Evolutionary conservation across 2,113 vertebrate genomes (phyloP).

Genomic region (Psilopsiagon aymara): DNA sequence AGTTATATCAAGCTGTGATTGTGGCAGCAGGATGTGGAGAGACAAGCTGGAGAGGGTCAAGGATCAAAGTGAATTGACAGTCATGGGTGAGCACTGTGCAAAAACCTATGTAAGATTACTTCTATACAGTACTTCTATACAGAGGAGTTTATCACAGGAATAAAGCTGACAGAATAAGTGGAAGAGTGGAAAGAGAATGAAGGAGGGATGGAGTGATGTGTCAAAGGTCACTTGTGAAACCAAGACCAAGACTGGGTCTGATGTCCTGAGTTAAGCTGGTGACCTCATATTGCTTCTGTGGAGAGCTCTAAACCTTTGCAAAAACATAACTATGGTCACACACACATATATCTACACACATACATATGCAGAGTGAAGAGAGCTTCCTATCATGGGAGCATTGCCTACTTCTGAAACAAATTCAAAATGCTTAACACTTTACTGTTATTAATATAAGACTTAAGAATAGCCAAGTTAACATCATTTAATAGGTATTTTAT

Average conservation of each 20-base stretch:
- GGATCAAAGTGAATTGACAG: background rate
- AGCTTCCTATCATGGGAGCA: background rate
- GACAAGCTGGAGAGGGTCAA: background rate
- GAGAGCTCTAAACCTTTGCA: background rate
- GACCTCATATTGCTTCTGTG: background rate
- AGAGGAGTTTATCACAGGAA: background rate
- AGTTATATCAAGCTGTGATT: background rate
- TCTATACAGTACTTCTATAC: background rate
- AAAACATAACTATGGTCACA: background rate
- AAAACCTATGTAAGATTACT: background rate
- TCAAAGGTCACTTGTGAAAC: background rate
- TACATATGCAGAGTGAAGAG: background rate
- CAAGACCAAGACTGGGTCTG: background rate
- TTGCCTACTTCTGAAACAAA: background rate
- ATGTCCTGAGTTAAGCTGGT: background rate
- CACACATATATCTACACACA: too few relatives aligned
- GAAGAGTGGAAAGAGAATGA: background rate
- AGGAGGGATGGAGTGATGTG: background rate
- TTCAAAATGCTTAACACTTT: background rate
- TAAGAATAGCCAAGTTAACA: background rate
- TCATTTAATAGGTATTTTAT: background rate
- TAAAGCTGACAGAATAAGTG: background rate
- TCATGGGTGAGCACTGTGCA: rapidly evolving
- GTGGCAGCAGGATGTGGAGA: rapidly evolving
- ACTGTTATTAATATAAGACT: background rate